Conservation (phyloP, 2,888 invertebrate species). For the Anagyrus pseudococci region DNA sequence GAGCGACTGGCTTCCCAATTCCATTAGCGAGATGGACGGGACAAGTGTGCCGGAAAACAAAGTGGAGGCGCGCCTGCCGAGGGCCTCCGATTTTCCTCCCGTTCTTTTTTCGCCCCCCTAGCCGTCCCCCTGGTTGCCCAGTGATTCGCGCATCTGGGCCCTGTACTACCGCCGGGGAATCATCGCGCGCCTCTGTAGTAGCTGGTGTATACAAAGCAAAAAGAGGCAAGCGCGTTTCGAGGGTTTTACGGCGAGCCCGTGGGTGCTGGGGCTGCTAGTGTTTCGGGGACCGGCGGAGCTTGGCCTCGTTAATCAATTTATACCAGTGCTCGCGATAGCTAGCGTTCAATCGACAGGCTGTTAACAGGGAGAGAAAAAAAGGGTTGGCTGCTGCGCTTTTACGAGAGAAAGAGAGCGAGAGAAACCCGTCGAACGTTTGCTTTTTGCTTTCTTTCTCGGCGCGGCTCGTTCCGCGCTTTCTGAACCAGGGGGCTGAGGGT, state of each 20-base stretch:
- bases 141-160: conserved; percentile 29
- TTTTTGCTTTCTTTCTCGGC: no score
- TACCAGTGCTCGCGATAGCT: conserved; percentile 15
- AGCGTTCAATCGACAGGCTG: conserved; percentile 27
- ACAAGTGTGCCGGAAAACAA: conserved; percentile 36
- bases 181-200: not conserved
- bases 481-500: no score
- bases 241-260: conserved; percentile 9
- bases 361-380: conserved; percentile 19
- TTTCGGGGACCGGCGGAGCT: no score
- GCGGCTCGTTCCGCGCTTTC: not conserved
- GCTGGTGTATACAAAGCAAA: no score
- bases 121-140: not conserved
- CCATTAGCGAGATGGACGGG: conserved; percentile 39
- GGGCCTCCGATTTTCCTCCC: conserved; percentile 10
- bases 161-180: no score
- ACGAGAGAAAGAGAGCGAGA: not conserved
- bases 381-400: conserved; percentile 13
- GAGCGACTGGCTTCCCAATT: conserved; percentile 35
- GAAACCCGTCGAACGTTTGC: not conserved
- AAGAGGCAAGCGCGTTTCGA: not conserved
- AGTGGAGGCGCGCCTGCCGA: conserved; percentile 15
- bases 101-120: conserved; percentile 2
- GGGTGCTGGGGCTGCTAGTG: not conserved
- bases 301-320: conserved; percentile 36